Percentiles rank a stretch among this genome's conserved stretches.
Evolutionary conservation across 2,113 vertebrate species (phyloP).

Genomic region (Silurus asotus): DNA sequence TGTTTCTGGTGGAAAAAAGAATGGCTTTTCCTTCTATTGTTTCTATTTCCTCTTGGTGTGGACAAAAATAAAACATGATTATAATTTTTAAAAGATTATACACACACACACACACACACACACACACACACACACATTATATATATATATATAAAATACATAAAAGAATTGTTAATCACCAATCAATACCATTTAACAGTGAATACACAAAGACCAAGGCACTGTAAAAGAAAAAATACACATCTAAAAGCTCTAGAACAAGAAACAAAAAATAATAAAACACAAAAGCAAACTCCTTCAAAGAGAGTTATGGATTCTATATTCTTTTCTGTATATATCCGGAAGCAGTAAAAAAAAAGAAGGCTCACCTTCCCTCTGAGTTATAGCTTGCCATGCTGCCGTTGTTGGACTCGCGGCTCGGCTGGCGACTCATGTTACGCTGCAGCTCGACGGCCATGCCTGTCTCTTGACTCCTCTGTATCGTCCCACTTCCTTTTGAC

Average conservation of each 20-base stretch:
- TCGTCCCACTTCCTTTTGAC: conserved; percentile 82
- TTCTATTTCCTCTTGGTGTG: neutral
- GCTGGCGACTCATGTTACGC: conserved; percentile 92
- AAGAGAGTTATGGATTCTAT: neutral
- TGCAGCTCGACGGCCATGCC: conserved; percentile 94
- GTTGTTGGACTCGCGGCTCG: conserved; percentile 95
- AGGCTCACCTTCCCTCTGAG: conserved; percentile 93
- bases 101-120: too few relatives aligned
- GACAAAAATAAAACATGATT: neutral
- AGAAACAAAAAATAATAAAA: neutral
- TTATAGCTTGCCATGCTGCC: conserved; percentile 97
- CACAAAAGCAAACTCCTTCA: neutral
- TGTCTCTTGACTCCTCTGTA: conserved; percentile 95
- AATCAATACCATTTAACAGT: too few relatives aligned
- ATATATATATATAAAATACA: too few relatives aligned
- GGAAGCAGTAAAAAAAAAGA: neutral
- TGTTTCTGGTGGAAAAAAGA: neutral
- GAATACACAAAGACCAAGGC: neutral
- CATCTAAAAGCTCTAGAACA: neutral
- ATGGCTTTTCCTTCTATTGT: neutral
- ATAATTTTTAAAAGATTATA: too few relatives aligned
- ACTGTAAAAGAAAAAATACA: too few relatives aligned
- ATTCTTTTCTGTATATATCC: neutral
- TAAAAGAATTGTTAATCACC: too few relatives aligned
- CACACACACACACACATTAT: too few relatives aligned